A percentile compares a stretch with the other conserved stretches of the same genome.
Evolutionary conservation across 2,888 invertebrate species (phyloP).

Genomic region (Andrena trimmerana): DNA sequence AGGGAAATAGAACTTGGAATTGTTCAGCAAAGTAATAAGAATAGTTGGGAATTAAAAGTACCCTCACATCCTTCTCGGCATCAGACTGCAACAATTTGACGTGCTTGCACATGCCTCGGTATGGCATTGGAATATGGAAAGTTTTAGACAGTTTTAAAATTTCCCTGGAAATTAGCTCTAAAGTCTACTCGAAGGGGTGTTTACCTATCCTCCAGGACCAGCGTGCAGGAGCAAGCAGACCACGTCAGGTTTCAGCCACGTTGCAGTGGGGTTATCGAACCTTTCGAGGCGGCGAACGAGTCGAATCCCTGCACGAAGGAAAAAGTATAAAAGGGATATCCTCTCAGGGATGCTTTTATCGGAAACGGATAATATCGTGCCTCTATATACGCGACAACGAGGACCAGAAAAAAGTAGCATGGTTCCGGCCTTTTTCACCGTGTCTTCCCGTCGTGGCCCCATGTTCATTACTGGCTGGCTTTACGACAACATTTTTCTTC

Average conservation of each 20-base stretch:
- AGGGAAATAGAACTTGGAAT: too few relatives aligned
- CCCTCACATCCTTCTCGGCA: background rate
- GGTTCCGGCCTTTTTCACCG: conserved; percentile 13
- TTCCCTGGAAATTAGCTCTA: too few relatives aligned
- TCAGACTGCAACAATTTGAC: background rate
- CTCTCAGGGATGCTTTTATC: conserved; percentile 68
- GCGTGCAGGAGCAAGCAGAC: background rate
- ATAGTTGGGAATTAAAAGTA: too few relatives aligned
- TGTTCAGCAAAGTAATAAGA: too few relatives aligned
- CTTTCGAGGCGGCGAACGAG: conserved; percentile 1
- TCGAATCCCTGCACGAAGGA: conserved; percentile 26
- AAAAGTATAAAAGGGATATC: conserved; percentile 42
- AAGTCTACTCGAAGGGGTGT: too few relatives aligned
- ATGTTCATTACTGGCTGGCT: conserved; percentile 64
- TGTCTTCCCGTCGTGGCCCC: conserved; percentile 41
- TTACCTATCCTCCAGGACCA: background rate
- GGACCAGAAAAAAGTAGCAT: conserved; percentile 20
- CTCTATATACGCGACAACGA: conserved; percentile 52
- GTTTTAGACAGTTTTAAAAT: too few relatives aligned
- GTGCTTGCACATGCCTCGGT: too few relatives aligned
- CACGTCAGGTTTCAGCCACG: conserved; percentile 11
- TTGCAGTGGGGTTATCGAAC: conserved; percentile 35
- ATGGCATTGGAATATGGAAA: too few relatives aligned
- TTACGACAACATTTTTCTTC: conserved; percentile 66
- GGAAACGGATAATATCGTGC: conserved; percentile 70